Evolutionary conservation across 2,888 invertebrate genomes (phyloP), one percentile per base, ranked within the genome.

Genomic region (Leptinotarsa peninsularis): DNA sequence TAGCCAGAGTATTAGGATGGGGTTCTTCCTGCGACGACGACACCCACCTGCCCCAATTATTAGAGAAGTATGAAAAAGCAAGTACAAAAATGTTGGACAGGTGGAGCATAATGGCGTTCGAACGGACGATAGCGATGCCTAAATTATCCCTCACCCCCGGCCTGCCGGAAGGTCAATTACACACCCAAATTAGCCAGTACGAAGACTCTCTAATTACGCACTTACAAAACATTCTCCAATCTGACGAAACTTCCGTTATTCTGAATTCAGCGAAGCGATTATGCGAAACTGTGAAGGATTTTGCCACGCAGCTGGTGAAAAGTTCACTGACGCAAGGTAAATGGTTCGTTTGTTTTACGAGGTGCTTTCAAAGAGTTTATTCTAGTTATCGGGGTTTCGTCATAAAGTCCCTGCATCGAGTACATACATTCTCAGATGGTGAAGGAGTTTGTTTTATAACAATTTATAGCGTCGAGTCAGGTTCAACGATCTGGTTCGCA

Each of bases 41-140:
- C 82, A 94, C 98, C 13, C 96, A 98, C 87, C 90, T 98, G 67
- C 96, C 97, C 14, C 95, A 95, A 83, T 92, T 98, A 67, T 90
- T 99, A 58, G 98, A 98, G 87, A 94, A 96, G 81, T 97, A 98
- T 87, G 98, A 98, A 89, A 94, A 95, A 82, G 98, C 98, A n/a
- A 95, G 97, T 85, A 97, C 97, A 71, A 98, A 98, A 90, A 98
- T 98, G 95, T 90, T 99, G 69, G 98, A 98, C 88, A 94, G 82
- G 79, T 98, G 98, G 98, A 97, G 97, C 85, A 96, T 98, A 82
- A 96, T 98, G 96, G 96, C 96, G 10, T 97, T 96, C 86, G 95
- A 96, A 87, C 91, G 95, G 72, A 91, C 92, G 76, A 91, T 93
- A 74, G 90, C 94, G 0, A 89, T 94, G 83, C 90, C 93, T 58